phyloP scores from a whole-genome alignment of 2,113 vertebrate genomes.

The Macquaria ambigua region DNA sequence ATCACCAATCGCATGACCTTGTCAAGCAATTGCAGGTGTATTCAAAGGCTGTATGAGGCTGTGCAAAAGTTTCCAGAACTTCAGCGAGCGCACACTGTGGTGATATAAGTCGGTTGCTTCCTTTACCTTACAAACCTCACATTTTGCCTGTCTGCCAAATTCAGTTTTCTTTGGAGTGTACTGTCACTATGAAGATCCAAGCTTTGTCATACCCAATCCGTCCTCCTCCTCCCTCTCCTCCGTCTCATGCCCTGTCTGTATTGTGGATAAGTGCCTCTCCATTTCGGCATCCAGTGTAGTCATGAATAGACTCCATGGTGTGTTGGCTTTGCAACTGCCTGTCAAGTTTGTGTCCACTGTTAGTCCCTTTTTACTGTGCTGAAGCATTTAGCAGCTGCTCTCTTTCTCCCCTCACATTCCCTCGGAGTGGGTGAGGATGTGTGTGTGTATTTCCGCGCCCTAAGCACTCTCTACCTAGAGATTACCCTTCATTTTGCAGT shows the following conservation, averaged over 20 bases:
- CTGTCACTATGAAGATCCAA: neutral
- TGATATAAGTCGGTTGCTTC: neutral
- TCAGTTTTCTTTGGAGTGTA: conserved; percentile 20
- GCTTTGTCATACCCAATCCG: neutral
- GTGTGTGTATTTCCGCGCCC: conserved; percentile 53
- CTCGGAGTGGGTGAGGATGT: neutral
- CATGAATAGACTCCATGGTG: conserved; percentile 62
- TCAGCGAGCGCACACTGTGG: neutral
- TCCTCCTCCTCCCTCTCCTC: conserved; percentile 11
- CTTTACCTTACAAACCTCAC: neutral
- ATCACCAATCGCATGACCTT: neutral
- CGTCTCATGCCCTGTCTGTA: conserved; percentile 17
- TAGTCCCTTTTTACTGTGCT: conserved; percentile 56
- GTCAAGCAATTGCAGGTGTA: neutral
- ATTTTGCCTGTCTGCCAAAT: neutral
- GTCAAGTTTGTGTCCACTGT: conserved; percentile 58
- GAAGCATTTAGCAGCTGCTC: conserved; percentile 61
- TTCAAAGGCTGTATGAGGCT: neutral
- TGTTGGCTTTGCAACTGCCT: conserved; percentile 62
- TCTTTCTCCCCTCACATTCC: conserved; percentile 19
- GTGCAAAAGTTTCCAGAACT: neutral
- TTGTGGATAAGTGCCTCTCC: conserved; percentile 55
- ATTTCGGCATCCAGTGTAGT: conserved; percentile 50
- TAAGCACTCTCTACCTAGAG: conserved; percentile 73
- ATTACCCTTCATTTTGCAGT: conserved; percentile 79